phyloP scores from a whole-genome alignment of 92 coral and sea anemone genomes.

The Virgularia gustaviana region DNA sequence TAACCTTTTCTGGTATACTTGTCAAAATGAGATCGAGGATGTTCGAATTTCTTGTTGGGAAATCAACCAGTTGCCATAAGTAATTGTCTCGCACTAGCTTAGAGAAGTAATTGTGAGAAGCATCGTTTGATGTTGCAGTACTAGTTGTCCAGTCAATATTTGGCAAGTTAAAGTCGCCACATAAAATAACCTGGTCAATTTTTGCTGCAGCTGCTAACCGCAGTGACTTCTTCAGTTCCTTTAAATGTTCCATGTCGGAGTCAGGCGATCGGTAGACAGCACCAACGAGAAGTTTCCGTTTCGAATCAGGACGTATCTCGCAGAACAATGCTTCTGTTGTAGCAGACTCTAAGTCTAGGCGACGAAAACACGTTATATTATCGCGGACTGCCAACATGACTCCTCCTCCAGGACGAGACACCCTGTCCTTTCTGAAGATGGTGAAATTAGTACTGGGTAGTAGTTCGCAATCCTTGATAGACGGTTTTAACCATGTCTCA shows the following conservation, averaged over 20 bases:
- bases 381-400: constrained; percentile 59
- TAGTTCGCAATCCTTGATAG: constrained; percentile 42
- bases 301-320: constrained; percentile 8
- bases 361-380: constrained; percentile 53
- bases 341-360: constrained; percentile 51
- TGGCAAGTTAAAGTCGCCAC: constrained; percentile 58
- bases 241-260: constrained; percentile 18
- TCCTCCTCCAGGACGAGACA: constrained; percentile 50
- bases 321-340: not conserved
- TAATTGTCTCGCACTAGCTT: constrained; percentile 55
- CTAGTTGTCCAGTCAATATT: constrained; percentile 51
- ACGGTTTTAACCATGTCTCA: constrained; percentile 56
- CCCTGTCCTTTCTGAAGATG: constrained; percentile 58
- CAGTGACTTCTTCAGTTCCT: constrained; percentile 50
- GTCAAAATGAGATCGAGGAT: constrained; percentile 9
- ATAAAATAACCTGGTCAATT: constrained; percentile 52
- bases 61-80: constrained; percentile 50
- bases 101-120: constrained; percentile 15
- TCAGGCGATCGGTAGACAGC: constrained; percentile 25
- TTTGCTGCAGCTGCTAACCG: constrained; percentile 28
- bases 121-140: constrained; percentile 1
- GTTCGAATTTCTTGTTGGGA: constrained; percentile 18
- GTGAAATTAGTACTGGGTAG: constrained; percentile 50
- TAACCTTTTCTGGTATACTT: constrained; percentile 23
- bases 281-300: constrained; percentile 6